Conservation (phyloP, 2,797 vertebrate genomes). For the Clarias pachynema region DNA sequence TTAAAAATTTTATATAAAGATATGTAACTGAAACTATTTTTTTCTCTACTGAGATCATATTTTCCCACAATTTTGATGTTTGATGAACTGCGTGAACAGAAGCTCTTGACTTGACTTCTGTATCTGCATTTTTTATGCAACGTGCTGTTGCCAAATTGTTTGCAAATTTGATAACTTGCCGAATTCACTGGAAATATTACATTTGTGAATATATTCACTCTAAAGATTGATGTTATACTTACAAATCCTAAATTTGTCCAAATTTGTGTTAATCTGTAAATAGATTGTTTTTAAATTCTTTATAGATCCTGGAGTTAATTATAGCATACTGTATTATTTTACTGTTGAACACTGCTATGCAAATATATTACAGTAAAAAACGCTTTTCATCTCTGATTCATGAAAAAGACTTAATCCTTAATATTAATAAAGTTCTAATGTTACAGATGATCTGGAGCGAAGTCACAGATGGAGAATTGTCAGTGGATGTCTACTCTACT, state of each 20-base stretch:
- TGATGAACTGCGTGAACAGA: neutral
- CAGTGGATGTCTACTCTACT: slow-evolving; percentile 66
- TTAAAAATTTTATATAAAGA: too few species aligned
- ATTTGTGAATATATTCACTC: neutral
- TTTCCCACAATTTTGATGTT: neutral
- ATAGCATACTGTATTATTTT: neutral
- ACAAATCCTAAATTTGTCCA: neutral
- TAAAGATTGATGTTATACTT: neutral
- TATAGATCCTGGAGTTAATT: neutral
- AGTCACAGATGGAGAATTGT: slow-evolving; percentile 76
- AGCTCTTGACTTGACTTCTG: neutral
- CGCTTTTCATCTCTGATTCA: neutral
- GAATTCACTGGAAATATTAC: neutral
- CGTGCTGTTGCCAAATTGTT: neutral
- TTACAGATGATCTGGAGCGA: slow-evolving; percentile 46
- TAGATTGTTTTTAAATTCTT: neutral
- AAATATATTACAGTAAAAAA: neutral
- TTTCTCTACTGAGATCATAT: neutral
- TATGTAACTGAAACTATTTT: too few species aligned
- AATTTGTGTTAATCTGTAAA: neutral
- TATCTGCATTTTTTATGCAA: neutral
- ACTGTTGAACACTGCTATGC: neutral
- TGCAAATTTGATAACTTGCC: neutral
- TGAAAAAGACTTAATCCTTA: slow-evolving; percentile 1
- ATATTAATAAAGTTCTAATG: slow-evolving; percentile 56